Conservation (phyloP, 2,113 vertebrate genomes). For the Scartelaos histophorus region DNA sequence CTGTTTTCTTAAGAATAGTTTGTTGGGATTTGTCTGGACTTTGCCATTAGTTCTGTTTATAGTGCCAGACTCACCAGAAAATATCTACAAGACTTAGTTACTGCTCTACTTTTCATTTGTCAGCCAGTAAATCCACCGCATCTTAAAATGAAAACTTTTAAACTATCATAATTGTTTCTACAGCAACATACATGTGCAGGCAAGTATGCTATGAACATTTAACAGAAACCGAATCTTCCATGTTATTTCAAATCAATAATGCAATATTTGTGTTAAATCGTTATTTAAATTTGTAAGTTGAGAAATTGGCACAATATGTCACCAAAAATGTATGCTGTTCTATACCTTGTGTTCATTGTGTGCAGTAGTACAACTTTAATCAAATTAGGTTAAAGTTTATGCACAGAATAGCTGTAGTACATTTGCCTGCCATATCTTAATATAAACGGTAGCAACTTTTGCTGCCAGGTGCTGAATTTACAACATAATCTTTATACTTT, state of each 20-base stretch:
- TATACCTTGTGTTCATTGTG: constrained; percentile 47
- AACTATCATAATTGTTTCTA: constrained; percentile 28
- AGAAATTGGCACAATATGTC: constrained; percentile 71
- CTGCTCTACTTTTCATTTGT: constrained; percentile 47
- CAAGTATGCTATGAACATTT: constrained; percentile 42
- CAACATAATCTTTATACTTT: constrained; percentile 75
- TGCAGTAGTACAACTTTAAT: constrained; percentile 66
- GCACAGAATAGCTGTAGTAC: constrained; percentile 66
- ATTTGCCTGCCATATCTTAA: constrained; percentile 74
- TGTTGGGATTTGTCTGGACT: constrained; percentile 73
- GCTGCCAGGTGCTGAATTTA: constrained; percentile 81
- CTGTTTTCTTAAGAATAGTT: constrained; percentile 65
- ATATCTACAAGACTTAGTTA: constrained; percentile 80
- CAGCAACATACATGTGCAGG: constrained; percentile 42
- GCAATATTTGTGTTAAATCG: constrained; percentile 74
- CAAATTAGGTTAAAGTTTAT: constrained; percentile 63
- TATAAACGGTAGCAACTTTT: constrained; percentile 61
- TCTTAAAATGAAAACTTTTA: constrained; percentile 48
- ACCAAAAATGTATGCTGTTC: constrained; percentile 62
- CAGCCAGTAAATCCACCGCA: constrained; percentile 50
- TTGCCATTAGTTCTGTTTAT: constrained; percentile 83
- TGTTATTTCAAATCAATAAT: constrained; percentile 58
- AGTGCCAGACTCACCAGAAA: constrained; percentile 94
- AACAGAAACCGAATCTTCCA: constrained; percentile 58
- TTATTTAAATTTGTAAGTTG: constrained; percentile 40